phyloP scores from a whole-genome alignment of 2,888 invertebrate species.

The Eupithecia vulgata region DNA sequence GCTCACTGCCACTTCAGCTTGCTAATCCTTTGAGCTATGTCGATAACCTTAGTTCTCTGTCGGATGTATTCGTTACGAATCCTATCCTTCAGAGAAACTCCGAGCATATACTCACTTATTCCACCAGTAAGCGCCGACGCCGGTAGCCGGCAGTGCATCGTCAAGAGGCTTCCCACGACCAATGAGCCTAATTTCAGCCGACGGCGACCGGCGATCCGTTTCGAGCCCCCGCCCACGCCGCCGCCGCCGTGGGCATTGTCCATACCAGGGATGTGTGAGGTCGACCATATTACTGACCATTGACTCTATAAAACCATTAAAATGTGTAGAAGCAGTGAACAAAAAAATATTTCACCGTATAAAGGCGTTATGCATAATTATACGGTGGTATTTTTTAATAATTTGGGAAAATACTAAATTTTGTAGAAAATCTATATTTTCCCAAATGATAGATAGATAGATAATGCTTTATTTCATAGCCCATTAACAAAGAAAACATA shows the following conservation, averaged over 20 bases:
- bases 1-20: no score
- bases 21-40: no score
- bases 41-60: no score
- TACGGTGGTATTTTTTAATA: no score
- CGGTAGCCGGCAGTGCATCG: slow-evolving; percentile 71
- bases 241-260: slow-evolving; percentile 59
- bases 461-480: no score
- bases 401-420: no score
- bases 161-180: slow-evolving; percentile 63
- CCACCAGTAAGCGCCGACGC: slow-evolving; percentile 69
- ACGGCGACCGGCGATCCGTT: slow-evolving; percentile 57
- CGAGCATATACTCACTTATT: slow-evolving; percentile 69
- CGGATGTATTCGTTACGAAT: no score
- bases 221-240: slow-evolving; percentile 15
- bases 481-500: no score
- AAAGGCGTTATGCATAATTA: background rate
- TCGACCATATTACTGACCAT: slow-evolving; percentile 75
- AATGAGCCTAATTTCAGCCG: slow-evolving; percentile 65
- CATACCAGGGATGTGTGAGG: slow-evolving; percentile 66
- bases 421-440: no score
- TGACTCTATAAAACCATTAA: slow-evolving; percentile 52
- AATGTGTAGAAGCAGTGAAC: background rate
- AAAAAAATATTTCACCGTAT: background rate
- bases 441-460: no score
- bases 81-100: no score